phyloP scores from a whole-genome alignment of 2,888 invertebrate genomes.

The Achlya flavicornis region DNA sequence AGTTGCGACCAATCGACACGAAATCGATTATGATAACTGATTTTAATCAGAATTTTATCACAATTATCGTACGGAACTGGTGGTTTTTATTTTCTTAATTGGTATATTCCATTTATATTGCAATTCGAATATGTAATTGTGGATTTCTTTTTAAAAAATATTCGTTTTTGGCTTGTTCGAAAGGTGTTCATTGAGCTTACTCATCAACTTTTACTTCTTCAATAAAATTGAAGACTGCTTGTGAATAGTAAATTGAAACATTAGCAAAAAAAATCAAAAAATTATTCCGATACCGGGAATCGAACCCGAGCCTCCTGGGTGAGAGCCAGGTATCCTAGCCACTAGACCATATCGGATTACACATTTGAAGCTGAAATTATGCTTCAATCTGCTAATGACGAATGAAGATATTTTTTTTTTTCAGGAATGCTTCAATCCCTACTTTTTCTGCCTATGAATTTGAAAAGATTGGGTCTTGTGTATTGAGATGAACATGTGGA shows the following conservation, averaged over 20 bases:
- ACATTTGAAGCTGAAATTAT: background rate
- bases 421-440: background rate
- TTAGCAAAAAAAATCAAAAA: background rate
- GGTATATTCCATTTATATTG: background rate
- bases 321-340: slow-evolving; percentile 86
- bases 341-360: slow-evolving; percentile 85
- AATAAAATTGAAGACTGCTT: background rate
- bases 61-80: background rate
- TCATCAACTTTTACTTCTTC: background rate
- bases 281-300: slow-evolving; percentile 85
- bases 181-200: background rate
- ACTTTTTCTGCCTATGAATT: too few species aligned
- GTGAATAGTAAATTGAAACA: background rate
- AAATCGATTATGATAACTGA: slow-evolving; percentile 9
- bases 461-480: too few species aligned
- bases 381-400: background rate
- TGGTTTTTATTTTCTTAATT: background rate
- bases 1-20: background rate
- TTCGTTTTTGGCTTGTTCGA: background rate
- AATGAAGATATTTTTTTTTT: background rate
- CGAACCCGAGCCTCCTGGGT: slow-evolving; percentile 86
- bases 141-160: background rate
- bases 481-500: background rate
- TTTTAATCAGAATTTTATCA: background rate
- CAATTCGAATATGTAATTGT: background rate